Conservation (phyloP, 2,797 vertebrate genomes). For the Acanthurus leucopareius region DNA sequence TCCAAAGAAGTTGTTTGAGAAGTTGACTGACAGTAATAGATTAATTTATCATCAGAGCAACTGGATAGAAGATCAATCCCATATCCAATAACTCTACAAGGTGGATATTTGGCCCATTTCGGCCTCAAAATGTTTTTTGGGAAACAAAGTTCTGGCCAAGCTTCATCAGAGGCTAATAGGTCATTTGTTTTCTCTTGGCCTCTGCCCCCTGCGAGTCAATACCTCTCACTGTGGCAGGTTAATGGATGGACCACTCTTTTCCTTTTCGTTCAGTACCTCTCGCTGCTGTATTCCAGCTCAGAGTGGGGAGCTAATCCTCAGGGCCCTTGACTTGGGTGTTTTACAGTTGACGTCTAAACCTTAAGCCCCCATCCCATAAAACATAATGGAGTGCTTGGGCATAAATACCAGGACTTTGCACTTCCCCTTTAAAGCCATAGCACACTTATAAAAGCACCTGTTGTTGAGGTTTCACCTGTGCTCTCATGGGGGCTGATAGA, state of each 20-base stretch:
- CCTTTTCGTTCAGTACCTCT: constrained; percentile 54
- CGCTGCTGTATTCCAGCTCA: constrained; percentile 62
- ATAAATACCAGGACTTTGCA: constrained; percentile 79
- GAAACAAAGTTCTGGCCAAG: constrained; percentile 58
- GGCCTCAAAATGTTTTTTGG: constrained; percentile 49
- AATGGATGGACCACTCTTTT: constrained; percentile 75
- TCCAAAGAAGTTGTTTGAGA: constrained; percentile 3
- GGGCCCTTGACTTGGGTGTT: constrained; percentile 76
- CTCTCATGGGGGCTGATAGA: constrained; percentile 43
- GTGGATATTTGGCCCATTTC: constrained; percentile 32
- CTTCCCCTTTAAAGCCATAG: constrained; percentile 75
- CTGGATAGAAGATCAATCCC: constrained; percentile 19
- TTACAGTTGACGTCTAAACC: constrained; percentile 82
- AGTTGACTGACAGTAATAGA: constrained; percentile 20
- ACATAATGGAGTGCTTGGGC: constrained; percentile 79
- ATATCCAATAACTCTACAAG: constrained; percentile 21
- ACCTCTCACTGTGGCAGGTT: constrained; percentile 73
- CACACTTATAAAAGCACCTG: constrained; percentile 82
- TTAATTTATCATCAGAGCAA: constrained; percentile 5
- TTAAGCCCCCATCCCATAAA: constrained; percentile 81
- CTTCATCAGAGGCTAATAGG: constrained; percentile 65
- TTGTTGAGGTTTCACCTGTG: constrained; percentile 76
- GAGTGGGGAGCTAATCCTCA: constrained; percentile 63
- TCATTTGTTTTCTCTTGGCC: constrained; percentile 67
- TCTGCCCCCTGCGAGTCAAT: constrained; percentile 61